Evolutionary conservation across 2,113 vertebrate genomes (phyloP), one percentile per base, ranked within the genome.

Genomic region (Lagopus leucura): DNA sequence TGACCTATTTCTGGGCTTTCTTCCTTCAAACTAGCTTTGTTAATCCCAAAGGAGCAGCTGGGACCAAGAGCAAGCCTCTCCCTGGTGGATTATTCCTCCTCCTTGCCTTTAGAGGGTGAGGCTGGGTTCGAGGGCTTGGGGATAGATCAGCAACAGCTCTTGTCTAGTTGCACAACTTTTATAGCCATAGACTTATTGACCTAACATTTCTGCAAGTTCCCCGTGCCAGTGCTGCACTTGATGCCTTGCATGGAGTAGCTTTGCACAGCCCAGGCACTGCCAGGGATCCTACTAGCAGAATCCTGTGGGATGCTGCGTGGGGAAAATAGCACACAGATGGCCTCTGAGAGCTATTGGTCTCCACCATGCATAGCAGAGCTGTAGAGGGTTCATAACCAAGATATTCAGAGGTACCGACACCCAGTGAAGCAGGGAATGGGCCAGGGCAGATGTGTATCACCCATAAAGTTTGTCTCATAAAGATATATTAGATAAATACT

Each of bases 401-500:
- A 10, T 40, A 2, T 34, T 76, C 45, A 40, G 40, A 50, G 40
- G 32, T 40, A 60, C 13, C 1, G 4, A 58, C 22, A 69, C 43
- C 43, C 45, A 38, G 22, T 30, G 3, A 78, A 72, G n/a, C 50
- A 11, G 16, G 13, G 30, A 18, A 11, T 13, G 4, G 30, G 0
- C 28, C 7, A 15, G 65, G 28, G 42, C 4, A 69, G 54, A 43
- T 30, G 4, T 57, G 3, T 91, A 45, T 89, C 61, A 50, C 12
- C 84, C 82, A 61, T 79, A 79, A 86, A 76, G 36, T 92, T 93
- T 17, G 24, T 55, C 72, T 92, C 79, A 69, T 67, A 90, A 91
- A 94, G 65, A 61, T 81, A 66, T 82, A 92, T 91, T 88, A 88
- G 91, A 83, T 87, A 93, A 95, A 94, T 88, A 69, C 30, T 74